Evolutionary conservation across 2,113 vertebrate genomes (phyloP).

Genomic region (Bucco capensis): DNA sequence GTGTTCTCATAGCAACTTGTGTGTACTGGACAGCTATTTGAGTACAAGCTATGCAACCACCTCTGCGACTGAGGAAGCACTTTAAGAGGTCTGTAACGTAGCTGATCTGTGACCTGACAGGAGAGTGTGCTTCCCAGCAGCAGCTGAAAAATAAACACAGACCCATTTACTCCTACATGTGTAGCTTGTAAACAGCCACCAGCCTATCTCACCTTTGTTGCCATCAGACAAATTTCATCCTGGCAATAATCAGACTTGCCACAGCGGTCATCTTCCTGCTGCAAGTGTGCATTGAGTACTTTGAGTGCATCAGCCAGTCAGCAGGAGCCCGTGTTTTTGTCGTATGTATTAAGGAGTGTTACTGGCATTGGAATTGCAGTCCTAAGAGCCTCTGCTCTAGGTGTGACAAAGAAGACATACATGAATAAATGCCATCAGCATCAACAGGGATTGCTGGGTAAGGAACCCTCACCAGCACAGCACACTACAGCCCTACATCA

Average conservation of each 20-base stretch:
- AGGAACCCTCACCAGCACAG: background rate
- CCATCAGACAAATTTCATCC: background rate
- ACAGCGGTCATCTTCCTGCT: background rate
- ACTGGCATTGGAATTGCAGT: background rate
- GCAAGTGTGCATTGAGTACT: fast-evolving
- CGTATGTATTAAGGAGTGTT: fast-evolving
- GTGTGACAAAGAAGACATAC: background rate
- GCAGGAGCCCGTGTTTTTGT: background rate
- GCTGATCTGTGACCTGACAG: background rate
- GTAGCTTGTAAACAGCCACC: background rate
- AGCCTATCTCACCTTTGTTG: background rate
- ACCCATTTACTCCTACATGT: background rate
- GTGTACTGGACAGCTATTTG: background rate
- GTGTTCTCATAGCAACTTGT: background rate
- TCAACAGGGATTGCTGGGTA: background rate
- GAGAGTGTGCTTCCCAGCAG: constrained; percentile 3
- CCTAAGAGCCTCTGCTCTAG: background rate
- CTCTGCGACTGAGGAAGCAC: background rate
- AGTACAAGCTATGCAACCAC: background rate
- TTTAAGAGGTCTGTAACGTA: background rate
- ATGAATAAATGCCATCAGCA: background rate
- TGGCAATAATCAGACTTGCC: background rate
- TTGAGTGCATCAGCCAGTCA: background rate
- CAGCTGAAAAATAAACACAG: background rate
- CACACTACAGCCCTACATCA: background rate